Evolutionary conservation across 23 tunicate species (phyloP), one percentile per base, ranked within the genome.

Genomic region (Styela plicata): DNA sequence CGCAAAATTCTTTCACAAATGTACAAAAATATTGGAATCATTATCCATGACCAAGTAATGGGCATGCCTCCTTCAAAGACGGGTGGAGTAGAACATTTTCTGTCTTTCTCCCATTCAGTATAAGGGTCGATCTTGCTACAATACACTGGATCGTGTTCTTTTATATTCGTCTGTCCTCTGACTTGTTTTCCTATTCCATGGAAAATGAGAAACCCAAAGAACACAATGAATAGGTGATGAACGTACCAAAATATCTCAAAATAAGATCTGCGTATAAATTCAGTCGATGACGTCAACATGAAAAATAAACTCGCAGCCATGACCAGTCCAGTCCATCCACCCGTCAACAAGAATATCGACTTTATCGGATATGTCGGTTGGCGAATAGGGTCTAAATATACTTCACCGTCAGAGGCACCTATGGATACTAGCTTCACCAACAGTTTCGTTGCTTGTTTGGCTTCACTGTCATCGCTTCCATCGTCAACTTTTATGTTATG

Each of bases 161-260:
- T 0, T 17, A 53, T 44, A 30, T 53, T 76, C 2, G 85, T 87
- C 69, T 91, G 97, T 34, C 97, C 88, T 63, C 97, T 84, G 32
- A 91, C 88, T 73, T 91, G 97, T 1, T 31, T 64, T 35, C 94
- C 32, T 22, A 44, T 26, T 10, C 81, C 65, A 29, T 76, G 81
- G 0, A 76, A 23, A 7, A 76, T 24, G 25, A 87, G 83, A 69
- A 96, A 91, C 29, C 84, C 90, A 73, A 83, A 96, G 78, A 96
- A 96, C 1, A 96, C 73, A 13, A 96, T 86, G 70, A 96, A 96
- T 1, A 96, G 88, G 61, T 96, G 99, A 69, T 96, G 99, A 0
- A 90, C 84, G 74, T 74, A 88, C 99, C 99, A 96, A 64, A 96
- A 96, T 1, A 96, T 86, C 73, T 96, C 99, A 74, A 96, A 96